Base-by-base conservation (phyloP, 2,113 vertebrate genomes). In the Ictalurus furcatus region DNA sequence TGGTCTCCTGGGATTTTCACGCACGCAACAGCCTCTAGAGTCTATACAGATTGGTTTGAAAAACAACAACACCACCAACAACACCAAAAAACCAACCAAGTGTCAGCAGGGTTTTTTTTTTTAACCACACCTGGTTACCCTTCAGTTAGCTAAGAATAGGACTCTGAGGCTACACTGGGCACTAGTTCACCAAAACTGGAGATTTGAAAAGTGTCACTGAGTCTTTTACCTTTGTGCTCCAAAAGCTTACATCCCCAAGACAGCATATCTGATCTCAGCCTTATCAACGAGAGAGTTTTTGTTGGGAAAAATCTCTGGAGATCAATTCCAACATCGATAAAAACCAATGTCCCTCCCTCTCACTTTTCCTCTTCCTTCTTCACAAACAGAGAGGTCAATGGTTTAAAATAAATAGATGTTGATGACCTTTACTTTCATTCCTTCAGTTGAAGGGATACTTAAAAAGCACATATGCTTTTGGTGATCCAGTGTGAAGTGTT, bases 281-380 rank as follows among this genome's bases (percentile, higher is more conserved):
- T 71, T 40, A 58, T 58, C 87, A 71, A 25, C 48, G 25, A 44
- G 78, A 67, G 12, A 21, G 25, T 56, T 83, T 71, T 44, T 88
- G 11, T 88, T 73, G n/a, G 85, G 14, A 0, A n/a, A 25, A 52
- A 28, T 54, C 63, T 71, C 87, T 69, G 12, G 63, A 58, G 87
- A 82, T 59, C 34, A 6, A 21, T 65, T 30, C 23, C 54, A 23
- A 54, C 59, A 80, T 40, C 82, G 61, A 82, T 82, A 63, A 88
- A 69, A 82, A 82, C 56, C 56, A 67, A n/a, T 81, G 44, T 73
- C n/a, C 65, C 52, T 80, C 58, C 37, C 86, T 65, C 34, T 58
- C 4, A 82, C 59, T 82, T 71, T 58, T 56, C 61, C 28, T 37
- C 23, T 81, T 87, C 86, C 86, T 82, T 82, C 30, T 65, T 4